phyloP scores from a whole-genome alignment of 2,797 vertebrate species.

The Syngnathus acus region DNA sequence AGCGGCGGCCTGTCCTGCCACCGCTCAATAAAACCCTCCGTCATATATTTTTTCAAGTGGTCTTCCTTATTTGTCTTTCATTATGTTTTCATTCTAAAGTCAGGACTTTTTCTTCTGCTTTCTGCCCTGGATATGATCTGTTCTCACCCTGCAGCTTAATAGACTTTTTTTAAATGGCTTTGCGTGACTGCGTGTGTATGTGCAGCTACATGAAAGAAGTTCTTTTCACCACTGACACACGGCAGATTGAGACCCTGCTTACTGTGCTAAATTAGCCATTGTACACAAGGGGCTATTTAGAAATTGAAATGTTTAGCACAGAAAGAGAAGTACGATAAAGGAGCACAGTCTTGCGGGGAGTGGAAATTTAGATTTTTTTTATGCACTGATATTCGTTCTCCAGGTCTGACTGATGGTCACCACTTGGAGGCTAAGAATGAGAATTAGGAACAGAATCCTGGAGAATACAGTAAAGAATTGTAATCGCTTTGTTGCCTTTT shows the following conservation, averaged over 20 bases:
- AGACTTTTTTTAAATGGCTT: slow-evolving; percentile 27
- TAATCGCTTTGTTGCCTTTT: slow-evolving; percentile 30
- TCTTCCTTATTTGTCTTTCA: slow-evolving; percentile 31
- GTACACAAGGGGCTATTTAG: slow-evolving; percentile 87
- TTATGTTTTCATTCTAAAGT: slow-evolving; percentile 12
- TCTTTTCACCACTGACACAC: slow-evolving; percentile 88
- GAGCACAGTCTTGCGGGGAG: slow-evolving; percentile 31
- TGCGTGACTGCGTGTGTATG: slow-evolving; percentile 61
- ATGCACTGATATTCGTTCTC: not conserved
- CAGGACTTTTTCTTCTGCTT: slow-evolving; percentile 19
- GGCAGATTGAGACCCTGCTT: slow-evolving; percentile 95
- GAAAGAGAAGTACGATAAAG: slow-evolving; percentile 45
- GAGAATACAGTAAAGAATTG: slow-evolving; percentile 16
- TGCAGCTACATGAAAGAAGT: slow-evolving; percentile 62
- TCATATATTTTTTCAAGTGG: slow-evolving; percentile 26
- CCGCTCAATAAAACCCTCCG: slow-evolving; percentile 44
- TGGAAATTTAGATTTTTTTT: slow-evolving; percentile 35
- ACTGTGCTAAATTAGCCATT: slow-evolving; percentile 89
- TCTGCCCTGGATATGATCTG: slow-evolving; percentile 20
- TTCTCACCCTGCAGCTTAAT: slow-evolving; percentile 20
- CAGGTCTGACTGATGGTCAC: slow-evolving; percentile 16
- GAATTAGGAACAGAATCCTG: not conserved
- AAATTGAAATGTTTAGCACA: slow-evolving; percentile 88
- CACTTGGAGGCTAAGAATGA: slow-evolving; percentile 13
- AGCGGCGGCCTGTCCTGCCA: slow-evolving; percentile 44